Percentiles rank a stretch among this genome's conserved stretches.
Conservation (phyloP, 2,888 invertebrate species). For the Dascillus cervinus region DNA sequence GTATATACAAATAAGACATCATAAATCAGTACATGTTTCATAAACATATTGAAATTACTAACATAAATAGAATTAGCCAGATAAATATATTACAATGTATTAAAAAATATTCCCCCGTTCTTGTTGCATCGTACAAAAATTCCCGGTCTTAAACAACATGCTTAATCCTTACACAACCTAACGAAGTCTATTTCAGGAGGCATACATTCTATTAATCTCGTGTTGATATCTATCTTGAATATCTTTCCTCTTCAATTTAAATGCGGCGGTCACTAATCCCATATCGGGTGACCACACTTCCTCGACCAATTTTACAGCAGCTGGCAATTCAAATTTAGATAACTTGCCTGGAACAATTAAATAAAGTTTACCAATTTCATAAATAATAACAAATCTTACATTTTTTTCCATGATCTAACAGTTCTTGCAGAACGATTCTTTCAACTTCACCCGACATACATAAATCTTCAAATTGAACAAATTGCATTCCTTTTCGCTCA, state of each 20-base stretch:
- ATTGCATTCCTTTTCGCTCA: slow-evolving; percentile 52
- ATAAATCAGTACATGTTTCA: too few species aligned
- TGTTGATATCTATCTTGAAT: slow-evolving; percentile 90
- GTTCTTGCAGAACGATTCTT: slow-evolving; percentile 72
- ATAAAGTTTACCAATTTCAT: not conserved
- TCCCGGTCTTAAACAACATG: slow-evolving; percentile 1
- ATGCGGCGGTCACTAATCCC: slow-evolving; percentile 95
- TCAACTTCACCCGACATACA: slow-evolving; percentile 68
- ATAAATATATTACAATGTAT: too few species aligned
- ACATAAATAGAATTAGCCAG: too few species aligned
- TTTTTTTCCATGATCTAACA: slow-evolving; percentile 78
- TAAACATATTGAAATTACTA: too few species aligned
- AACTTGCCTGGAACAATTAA: slow-evolving; percentile 61
- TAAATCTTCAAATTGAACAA: slow-evolving; percentile 59
- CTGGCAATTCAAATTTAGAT: slow-evolving; percentile 88
- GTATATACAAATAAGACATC: too few species aligned
- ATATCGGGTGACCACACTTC: slow-evolving; percentile 97
- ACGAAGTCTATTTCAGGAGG: slow-evolving; percentile 59
- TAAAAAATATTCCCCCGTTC: too few species aligned
- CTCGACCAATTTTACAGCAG: slow-evolving; percentile 76
- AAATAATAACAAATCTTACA: slow-evolving; percentile 49
- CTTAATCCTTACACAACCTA: not conserved
- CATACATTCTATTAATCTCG: slow-evolving; percentile 91
- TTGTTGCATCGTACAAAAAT: slow-evolving; percentile 2
- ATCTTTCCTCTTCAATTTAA: slow-evolving; percentile 94